Evolutionary conservation across 2,797 vertebrate species (phyloP).

Genomic region (Kryptolebias ocellatus): DNA sequence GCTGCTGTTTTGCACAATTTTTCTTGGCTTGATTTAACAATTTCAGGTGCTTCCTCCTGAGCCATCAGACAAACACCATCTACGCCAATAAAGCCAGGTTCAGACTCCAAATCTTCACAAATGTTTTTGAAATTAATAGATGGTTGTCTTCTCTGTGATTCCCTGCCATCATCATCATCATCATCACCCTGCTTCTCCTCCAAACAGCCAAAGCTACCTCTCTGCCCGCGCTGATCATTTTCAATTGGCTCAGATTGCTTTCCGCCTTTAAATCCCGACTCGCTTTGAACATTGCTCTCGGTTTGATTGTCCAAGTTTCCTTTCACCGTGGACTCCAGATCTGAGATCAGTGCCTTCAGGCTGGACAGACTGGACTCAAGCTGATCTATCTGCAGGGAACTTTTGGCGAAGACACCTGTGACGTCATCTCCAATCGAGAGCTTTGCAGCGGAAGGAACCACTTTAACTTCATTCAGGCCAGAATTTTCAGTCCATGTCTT

Average conservation of each 20-base stretch:
- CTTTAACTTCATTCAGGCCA: conserved; percentile 25
- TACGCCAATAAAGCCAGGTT: not conserved
- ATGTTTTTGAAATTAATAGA: conserved; percentile 22
- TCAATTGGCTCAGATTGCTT: conserved; percentile 4
- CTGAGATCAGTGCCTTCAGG: conserved; percentile 76
- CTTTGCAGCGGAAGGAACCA: conserved; percentile 2
- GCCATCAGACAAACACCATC: conserved; percentile 5
- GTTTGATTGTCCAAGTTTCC: conserved; percentile 45
- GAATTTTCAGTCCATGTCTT: conserved; percentile 9
- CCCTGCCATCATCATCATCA: not conserved
- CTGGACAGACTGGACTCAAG: conserved; percentile 75
- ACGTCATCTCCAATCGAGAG: conserved; percentile 16
- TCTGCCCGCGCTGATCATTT: conserved; percentile 1
- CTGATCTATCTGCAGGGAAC: conserved; percentile 73
- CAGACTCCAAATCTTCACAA: conserved; percentile 18
- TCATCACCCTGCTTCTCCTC: conserved; percentile 6
- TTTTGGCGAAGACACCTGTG: conserved; percentile 21
- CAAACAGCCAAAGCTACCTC: conserved; percentile 2
- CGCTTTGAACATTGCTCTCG: conserved; percentile 15
- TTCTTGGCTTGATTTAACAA: conserved; percentile 10
- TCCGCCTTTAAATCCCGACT: conserved; percentile 4
- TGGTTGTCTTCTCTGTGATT: conserved; percentile 26
- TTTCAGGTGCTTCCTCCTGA: conserved; percentile 11
- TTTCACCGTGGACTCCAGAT: conserved; percentile 75
- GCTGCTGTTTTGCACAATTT: conserved; percentile 19